Evolutionary conservation across 2,888 invertebrate genomes (phyloP), one percentile per base, ranked within the genome.

Genomic region (Aphelenchoides bicaudatus): DNA sequence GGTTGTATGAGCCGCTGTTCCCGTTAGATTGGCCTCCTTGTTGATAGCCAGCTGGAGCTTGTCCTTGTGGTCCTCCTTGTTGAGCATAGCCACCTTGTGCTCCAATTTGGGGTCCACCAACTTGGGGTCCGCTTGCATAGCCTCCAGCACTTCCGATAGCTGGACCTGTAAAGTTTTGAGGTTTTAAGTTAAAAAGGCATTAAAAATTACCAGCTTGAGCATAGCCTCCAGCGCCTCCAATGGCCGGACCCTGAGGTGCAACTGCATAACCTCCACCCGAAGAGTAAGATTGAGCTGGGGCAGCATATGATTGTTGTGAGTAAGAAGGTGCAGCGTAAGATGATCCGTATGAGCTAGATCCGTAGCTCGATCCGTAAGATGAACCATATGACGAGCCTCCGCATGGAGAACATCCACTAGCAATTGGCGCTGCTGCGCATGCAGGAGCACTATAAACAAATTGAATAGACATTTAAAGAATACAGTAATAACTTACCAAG

Each of bases 41-140:
- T n/a, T 51, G 47, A 6, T 21, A 27, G 25, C 13, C 53, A 28
- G 21, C 39, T 51, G 16, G 28, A n/a, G 43, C 53, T 53, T 25
- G 16, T 10, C 13, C 64, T 39, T 38, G 31, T 39, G 49, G 53
- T 6, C 59, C 59, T 8, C 39, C 59, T 28, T 59, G 58, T 29
- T 34, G 47, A 16, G 56, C 63, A 16, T 37, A 60, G 29, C 48
- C 58, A 16, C 62, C 62, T 8, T 19, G 27, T 2, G 16, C 47
- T 54, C 53, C 53, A 23, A 19, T 19, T 8, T 30, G 29, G 2
- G 29, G 29, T 21, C 25, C 55, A n/a, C 8, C 29, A n/a, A 23
- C 27, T 23, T 28, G 27, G 25, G 3, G 19, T 2, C 6, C 31
- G 8, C n/a, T 16, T n/a, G 31, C 19, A 51, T 10, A 19, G 19